Percentiles rank a stretch among this genome's conserved stretches.
Evolutionary conservation across 1,140 invertebrate species (phyloP).

Genomic region (Platyscapa corneri): DNA sequence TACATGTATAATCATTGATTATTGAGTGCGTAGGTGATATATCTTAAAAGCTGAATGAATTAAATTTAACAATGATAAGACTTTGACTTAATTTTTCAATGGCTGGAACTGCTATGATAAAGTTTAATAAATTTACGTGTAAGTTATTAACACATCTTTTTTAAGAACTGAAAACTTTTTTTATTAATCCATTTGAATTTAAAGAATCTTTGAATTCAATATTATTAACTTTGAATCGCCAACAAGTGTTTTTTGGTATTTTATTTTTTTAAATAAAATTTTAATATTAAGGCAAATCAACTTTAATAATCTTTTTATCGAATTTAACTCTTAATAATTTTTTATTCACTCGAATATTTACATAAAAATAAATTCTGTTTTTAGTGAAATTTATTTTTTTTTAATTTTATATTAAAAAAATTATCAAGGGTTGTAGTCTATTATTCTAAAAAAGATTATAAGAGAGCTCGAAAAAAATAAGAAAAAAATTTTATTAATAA

Average conservation of each 20-base stretch:
- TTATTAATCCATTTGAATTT: constrained; percentile 15
- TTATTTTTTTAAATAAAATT: constrained; percentile 56
- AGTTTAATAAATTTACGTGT: constrained; percentile 19
- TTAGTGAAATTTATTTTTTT: background rate
- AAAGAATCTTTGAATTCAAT: constrained; percentile 33
- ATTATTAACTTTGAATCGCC: constrained; percentile 55
- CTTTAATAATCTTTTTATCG: no score
- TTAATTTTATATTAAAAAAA: background rate
- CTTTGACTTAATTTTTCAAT: constrained; percentile 43
- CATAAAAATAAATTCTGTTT: constrained; percentile 5
- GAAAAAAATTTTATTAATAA: background rate
- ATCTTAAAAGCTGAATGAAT: constrained; percentile 36
- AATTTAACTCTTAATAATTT: no score
- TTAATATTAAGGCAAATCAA: constrained; percentile 29
- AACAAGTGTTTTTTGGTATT: constrained; percentile 58
- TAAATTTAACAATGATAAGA: constrained; percentile 32
- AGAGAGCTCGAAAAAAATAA: background rate
- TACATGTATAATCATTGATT: constrained; percentile 38
- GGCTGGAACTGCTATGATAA: constrained; percentile 27
- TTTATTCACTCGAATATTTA: background rate
- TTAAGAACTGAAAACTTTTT: constrained; percentile 34
- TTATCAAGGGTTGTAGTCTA: no score
- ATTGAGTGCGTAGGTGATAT: constrained; percentile 25
- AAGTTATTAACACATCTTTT: constrained; percentile 12
- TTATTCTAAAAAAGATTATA: background rate